Percentiles rank a stretch among this genome's conserved stretches.
Conservation (phyloP, 2,797 vertebrate genomes). For the Alcedo quadribrachys region DNA sequence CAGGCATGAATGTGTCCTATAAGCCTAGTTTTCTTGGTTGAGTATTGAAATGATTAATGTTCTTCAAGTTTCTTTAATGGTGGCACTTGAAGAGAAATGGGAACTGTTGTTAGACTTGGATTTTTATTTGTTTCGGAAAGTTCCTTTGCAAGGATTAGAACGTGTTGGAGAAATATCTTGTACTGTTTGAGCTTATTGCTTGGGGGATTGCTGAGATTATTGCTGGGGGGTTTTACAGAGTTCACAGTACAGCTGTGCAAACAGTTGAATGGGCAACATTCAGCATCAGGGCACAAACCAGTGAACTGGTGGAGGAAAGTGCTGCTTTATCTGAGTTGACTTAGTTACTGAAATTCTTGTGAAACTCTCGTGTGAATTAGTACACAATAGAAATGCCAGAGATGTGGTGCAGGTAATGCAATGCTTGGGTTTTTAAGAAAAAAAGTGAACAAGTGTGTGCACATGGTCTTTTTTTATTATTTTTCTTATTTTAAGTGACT, state of each 20-base stretch:
- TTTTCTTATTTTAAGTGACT: background rate
- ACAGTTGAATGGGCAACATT: background rate
- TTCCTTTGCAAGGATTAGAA: background rate
- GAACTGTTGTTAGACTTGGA: background rate
- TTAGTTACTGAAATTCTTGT: background rate
- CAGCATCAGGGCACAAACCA: background rate
- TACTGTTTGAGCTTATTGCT: background rate
- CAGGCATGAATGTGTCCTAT: background rate
- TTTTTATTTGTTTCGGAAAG: background rate
- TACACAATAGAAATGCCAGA: background rate
- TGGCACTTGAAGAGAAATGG: too few relatives aligned
- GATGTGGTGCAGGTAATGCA: background rate
- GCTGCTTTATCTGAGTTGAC: background rate
- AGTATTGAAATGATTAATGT: background rate
- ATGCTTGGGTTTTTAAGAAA: background rate
- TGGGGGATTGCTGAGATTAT: background rate
- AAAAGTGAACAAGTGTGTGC: accelerated
- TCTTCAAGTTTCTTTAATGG: background rate
- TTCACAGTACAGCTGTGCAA: background rate
- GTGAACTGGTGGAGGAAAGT: background rate
- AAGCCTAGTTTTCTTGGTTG: background rate
- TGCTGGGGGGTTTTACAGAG: background rate
- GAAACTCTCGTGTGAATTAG: background rate
- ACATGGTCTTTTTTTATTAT: background rate
- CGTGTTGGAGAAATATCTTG: background rate